Percentiles rank a stretch among this genome's conserved stretches.
phyloP scores from a whole-genome alignment of 2,888 invertebrate species.

The Exephanes ischioxanthus region DNA sequence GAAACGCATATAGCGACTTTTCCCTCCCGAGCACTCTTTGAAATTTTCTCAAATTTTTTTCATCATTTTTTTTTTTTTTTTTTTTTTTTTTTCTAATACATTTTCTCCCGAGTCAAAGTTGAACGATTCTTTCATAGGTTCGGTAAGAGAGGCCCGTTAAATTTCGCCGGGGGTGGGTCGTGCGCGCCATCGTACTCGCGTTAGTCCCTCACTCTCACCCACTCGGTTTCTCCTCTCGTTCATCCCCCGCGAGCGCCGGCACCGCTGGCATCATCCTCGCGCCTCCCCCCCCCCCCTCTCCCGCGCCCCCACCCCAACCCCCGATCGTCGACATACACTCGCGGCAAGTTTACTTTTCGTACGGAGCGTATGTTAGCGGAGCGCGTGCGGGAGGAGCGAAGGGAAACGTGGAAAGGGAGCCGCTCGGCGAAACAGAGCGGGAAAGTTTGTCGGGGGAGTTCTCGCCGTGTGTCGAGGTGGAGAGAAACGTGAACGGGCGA shows the following conservation, averaged over 20 bases:
- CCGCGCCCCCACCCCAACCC: constrained; percentile 11
- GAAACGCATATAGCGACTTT: too few species aligned
- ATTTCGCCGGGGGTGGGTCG: constrained; percentile 63
- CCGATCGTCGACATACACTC: constrained; percentile 46
- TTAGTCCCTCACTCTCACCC: constrained; percentile 71
- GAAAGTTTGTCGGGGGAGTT: constrained; percentile 59
- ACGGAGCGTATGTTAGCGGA: constrained; percentile 32
- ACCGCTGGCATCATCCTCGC: constrained; percentile 7
- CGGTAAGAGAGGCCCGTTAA: constrained; percentile 70
- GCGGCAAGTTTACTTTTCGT: constrained; percentile 68
- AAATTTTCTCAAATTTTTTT: not conserved
- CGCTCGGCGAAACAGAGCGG: constrained; percentile 35
- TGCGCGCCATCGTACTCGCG: constrained; percentile 75
- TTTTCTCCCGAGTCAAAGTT: constrained; percentile 68
- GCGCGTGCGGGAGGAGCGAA: constrained; percentile 37
- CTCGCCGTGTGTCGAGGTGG: constrained; percentile 8
- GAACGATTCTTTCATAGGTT: constrained; percentile 76
- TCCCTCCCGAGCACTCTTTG: too few species aligned
- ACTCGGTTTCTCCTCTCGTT: constrained; percentile 39
- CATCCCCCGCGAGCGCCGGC: not conserved
- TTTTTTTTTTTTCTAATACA: not conserved
- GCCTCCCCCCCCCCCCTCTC: constrained; percentile 10
- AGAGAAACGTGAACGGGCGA: constrained; percentile 36
- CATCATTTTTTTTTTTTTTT: not conserved
- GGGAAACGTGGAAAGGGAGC: constrained; percentile 15